phyloP scores from a whole-genome alignment of 2,797 vertebrate species.

The Sandelia bainsii region DNA sequence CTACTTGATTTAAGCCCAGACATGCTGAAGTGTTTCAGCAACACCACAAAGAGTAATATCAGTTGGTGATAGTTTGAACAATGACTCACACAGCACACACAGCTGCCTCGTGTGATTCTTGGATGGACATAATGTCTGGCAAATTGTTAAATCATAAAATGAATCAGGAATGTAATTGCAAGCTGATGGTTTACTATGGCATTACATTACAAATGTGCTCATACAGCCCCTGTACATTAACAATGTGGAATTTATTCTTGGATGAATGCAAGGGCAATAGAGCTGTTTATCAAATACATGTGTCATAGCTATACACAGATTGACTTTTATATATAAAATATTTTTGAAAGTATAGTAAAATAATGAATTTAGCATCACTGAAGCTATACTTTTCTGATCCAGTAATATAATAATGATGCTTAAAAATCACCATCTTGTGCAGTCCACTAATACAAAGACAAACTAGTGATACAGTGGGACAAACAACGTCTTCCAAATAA shows the following conservation, averaged over 20 bases:
- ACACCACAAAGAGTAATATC: conserved; percentile 19
- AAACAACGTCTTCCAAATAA: conserved; percentile 20
- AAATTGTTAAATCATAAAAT: conserved; percentile 30
- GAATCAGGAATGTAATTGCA: conserved; percentile 17
- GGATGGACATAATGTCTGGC: conserved; percentile 24
- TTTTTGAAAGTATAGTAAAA: neutral
- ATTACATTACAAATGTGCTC: neutral
- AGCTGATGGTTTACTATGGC: neutral
- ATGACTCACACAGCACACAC: conserved; percentile 23
- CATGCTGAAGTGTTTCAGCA: conserved; percentile 7
- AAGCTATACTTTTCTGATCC: neutral
- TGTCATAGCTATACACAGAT: neutral
- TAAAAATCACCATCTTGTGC: conserved; percentile 24
- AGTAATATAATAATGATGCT: conserved; percentile 12
- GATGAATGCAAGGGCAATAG: conserved; percentile 6
- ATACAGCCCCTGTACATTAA: neutral
- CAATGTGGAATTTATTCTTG: neutral
- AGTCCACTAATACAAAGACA: neutral
- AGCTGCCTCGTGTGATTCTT: conserved; percentile 34
- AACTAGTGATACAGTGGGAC: neutral
- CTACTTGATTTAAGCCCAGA: conserved; percentile 1
- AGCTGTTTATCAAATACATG: conserved; percentile 31
- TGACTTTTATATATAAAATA: conserved; percentile 9
- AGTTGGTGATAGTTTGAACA: conserved; percentile 29
- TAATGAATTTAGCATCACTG: conserved; percentile 20